Conservation (phyloP, 2,113 vertebrate genomes). For the Elaphurus davidianus region DNA sequence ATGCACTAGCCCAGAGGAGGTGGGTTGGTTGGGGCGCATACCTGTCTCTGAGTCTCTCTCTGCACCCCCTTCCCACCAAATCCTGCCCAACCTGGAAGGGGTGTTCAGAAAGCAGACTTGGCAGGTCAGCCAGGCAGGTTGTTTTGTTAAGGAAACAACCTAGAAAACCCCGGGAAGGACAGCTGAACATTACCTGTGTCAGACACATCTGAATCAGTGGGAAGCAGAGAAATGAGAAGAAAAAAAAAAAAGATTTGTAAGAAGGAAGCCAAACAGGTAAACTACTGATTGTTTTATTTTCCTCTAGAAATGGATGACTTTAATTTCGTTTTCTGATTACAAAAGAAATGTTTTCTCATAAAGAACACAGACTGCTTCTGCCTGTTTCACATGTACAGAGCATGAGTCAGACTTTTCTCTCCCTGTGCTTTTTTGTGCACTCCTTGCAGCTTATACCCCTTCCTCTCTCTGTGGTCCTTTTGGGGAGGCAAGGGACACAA, state of each 20-base stretch:
- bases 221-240: conserved; percentile 76
- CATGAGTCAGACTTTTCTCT: not conserved
- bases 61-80: not conserved
- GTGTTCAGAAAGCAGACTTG: not conserved
- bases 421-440: not conserved
- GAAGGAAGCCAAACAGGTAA: conserved; percentile 42
- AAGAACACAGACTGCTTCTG: not conserved
- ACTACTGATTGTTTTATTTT: not conserved
- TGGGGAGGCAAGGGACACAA: too few relatives aligned
- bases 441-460: not conserved
- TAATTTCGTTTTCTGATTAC: not conserved
- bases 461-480: not conserved
- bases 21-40: too few relatives aligned
- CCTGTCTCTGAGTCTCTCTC: not conserved
- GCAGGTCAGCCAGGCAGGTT: not conserved
- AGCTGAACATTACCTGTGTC: conserved; percentile 83
- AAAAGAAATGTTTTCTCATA: not conserved
- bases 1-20: not conserved
- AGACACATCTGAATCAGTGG: conserved; percentile 83
- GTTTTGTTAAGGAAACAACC: not conserved
- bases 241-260: conserved; percentile 71
- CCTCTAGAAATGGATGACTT: not conserved
- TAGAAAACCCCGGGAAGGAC: not conserved
- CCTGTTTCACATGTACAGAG: not conserved
- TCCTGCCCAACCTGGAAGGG: not conserved